phyloP scores from a whole-genome alignment of 1,140 invertebrate genomes.

The Sarcophaga peregrina region DNA sequence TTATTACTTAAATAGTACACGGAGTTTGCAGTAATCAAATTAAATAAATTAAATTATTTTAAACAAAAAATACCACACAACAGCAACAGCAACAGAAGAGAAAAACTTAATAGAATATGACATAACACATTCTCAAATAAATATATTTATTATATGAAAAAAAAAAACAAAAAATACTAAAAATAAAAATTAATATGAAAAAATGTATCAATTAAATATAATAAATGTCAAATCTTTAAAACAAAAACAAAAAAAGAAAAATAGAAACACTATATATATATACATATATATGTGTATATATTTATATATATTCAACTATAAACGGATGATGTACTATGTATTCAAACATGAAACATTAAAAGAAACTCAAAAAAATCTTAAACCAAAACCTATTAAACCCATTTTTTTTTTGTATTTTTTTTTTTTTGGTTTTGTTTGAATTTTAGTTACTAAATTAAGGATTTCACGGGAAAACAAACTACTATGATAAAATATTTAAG shows the following conservation, averaged over 20 bases:
- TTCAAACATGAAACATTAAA: neutral
- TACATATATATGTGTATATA: too few relatives aligned
- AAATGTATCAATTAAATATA: slow-evolving; percentile 29
- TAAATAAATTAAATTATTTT: too few relatives aligned
- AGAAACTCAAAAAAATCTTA: neutral
- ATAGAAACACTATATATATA: neutral
- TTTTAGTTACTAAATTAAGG: too few relatives aligned
- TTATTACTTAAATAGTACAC: neutral
- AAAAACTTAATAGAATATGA: neutral
- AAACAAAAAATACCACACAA: too few relatives aligned
- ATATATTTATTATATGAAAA: slow-evolving; percentile 17
- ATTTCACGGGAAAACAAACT: too few relatives aligned
- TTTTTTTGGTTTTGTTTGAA: too few relatives aligned
- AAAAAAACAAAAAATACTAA: slow-evolving; percentile 36
- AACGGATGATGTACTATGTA: neutral
- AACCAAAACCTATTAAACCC: neutral
- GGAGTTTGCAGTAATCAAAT: too few relatives aligned
- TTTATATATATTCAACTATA: slow-evolving; percentile 16
- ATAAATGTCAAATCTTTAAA: neutral
- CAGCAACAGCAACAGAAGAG: too few relatives aligned
- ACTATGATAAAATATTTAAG: too few relatives aligned
- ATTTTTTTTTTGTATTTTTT: too few relatives aligned
- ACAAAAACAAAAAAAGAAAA: slow-evolving; percentile 1
- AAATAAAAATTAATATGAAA: slow-evolving; percentile 29
- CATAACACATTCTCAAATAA: neutral